A percentile compares a stretch with the other conserved stretches of the same genome.
These are phyloP conservation scores for Bellardia bayeri DNA, from an alignment of 2,888 invertebrate genomes.

Conservation along the genomic window DNA sequence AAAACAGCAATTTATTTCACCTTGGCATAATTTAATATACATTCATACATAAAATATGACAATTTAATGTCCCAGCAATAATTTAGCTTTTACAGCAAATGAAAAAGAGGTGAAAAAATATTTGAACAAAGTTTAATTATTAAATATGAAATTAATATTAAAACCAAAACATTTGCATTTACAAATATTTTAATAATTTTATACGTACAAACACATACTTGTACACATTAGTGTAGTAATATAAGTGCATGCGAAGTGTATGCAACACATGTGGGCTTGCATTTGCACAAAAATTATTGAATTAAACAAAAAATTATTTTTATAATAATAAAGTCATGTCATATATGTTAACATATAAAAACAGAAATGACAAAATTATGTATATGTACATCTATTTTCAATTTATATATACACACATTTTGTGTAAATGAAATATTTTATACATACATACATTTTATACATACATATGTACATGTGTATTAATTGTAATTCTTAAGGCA, in stretches of 20 bases:
- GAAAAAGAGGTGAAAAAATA: neutral
- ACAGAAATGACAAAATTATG: neutral
- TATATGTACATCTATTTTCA: neutral
- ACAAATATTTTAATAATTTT: slow-evolving; percentile 2
- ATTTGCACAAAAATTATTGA: neutral
- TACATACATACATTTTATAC: slow-evolving; percentile 2
- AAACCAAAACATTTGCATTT: slow-evolving; percentile 6
- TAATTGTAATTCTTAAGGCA: slow-evolving; percentile 15
- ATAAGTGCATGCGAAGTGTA: neutral
- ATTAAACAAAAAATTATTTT: neutral
- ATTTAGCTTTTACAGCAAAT: neutral
- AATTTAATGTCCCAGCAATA: neutral
- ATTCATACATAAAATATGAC: neutral
- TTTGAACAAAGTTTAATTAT: neutral
- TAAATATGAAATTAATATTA: slow-evolving; percentile 19
- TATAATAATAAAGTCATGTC: slow-evolving; percentile 19
- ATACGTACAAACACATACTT: neutral
- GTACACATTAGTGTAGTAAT: no score
- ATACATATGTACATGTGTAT: neutral
- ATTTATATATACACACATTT: neutral
- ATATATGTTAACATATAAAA: neutral
- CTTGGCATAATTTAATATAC: slow-evolving; percentile 25
- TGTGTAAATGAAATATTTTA: slow-evolving; percentile 2
- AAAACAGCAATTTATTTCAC: slow-evolving; percentile 9
- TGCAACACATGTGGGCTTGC: neutral